Base-by-base conservation (phyloP, 2,113 vertebrate species). In the Cryptotis parvus region DNA sequence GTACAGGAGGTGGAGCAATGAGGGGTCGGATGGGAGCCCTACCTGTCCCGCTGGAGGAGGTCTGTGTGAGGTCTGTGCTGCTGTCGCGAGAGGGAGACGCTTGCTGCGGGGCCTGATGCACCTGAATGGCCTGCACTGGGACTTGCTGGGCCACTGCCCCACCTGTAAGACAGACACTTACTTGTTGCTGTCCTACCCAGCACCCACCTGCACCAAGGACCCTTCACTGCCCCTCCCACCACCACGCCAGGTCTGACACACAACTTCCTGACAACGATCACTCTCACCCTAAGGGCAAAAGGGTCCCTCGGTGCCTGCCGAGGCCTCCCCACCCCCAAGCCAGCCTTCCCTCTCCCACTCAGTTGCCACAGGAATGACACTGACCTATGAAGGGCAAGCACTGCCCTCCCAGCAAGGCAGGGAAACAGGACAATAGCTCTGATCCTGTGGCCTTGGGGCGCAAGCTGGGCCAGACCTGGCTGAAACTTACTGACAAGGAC, bases 91-190 rank as follows among this genome's bases (percentile, higher is more conserved):
- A 98, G 94, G 98, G 98, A 96, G 99, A 98, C 96, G 97, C 98
- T 96, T 98, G 96, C 97, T 99, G 99, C 0, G 98, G 96, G 96
- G 98, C 98, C 92, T 98, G 98, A 96, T 99, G 99, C 94, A 99
- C 99, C 97, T 99, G 99, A 95, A 99, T 99, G 26, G 99, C 98
- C 98, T 99, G 99, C 65, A 99, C 98, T n/a, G 98, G 98, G 88
- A 98, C 98, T 97, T 99, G 99, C 98, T 99, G 99, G 83, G 98
- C 97, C 97, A 99, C 97, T 15, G 99, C 98, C 61, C 98, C 98
- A 94, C 99, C 99, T 99, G 95, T 0, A 31, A 90, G 97, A 98
- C 65, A 94, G 63, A 93, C 52, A 75, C 78, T 41, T 2, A 81
- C 37, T 87, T 6, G 0, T 6, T 82, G 87, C 87, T 92, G 70